Evolutionary conservation across 2,797 vertebrate genomes (phyloP).

Genomic region (Diglossa cyanea): DNA sequence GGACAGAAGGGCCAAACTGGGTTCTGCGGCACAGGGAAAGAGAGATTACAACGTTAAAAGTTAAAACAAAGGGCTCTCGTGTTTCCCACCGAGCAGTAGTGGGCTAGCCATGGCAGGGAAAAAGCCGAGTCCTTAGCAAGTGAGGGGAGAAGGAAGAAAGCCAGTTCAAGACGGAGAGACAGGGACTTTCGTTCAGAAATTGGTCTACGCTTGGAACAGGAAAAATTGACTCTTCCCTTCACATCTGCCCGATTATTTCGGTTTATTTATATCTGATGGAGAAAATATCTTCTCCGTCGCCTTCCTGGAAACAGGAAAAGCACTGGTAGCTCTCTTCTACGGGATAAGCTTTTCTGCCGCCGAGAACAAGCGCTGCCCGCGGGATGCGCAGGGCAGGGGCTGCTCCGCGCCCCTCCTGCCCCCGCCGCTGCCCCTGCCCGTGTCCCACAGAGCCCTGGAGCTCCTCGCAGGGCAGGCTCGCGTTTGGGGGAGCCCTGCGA

Average conservation of each 20-base stretch:
- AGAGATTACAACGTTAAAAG: neutral
- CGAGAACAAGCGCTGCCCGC: neutral
- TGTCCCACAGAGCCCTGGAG: neutral
- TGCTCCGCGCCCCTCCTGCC: neutral
- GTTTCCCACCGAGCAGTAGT: neutral
- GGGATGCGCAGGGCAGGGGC: neutral
- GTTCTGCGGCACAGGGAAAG: neutral
- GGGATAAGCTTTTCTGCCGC: neutral
- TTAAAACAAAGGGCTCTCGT: neutral
- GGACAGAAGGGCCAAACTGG: neutral
- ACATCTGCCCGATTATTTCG: neutral
- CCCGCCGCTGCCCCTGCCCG: too few species aligned
- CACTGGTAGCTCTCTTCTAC: neutral
- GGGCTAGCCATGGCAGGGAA: neutral
- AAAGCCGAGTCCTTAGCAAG: neutral
- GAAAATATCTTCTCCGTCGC: neutral
- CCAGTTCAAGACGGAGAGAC: neutral
- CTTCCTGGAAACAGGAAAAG: neutral
- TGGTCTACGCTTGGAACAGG: neutral
- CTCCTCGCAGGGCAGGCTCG: neutral
- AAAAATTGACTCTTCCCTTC: conserved; percentile 12
- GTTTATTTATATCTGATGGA: conserved; percentile 14
- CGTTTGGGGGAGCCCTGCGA: neutral
- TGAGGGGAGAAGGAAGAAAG: neutral
- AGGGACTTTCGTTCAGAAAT: neutral